Evolutionary conservation across 2,888 invertebrate genomes (phyloP), one percentile per base, ranked within the genome.

Genomic region (Ophonus ardosiacus): DNA sequence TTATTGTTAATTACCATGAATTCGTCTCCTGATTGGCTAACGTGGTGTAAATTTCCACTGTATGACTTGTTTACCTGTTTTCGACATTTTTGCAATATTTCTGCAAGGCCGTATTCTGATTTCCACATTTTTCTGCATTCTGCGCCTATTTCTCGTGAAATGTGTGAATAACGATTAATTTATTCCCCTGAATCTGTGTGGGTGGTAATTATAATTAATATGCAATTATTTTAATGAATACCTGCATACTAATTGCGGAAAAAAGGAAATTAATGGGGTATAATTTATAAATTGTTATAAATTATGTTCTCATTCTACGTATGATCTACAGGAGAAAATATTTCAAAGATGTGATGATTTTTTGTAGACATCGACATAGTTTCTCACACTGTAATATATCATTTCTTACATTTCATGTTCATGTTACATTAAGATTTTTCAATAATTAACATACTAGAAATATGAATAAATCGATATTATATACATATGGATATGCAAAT

Each of bases 191-290:
- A 59, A 18, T 59, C 38, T 57, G 83, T 56, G 83, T 83, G 74
- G 83, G 83, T 76, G 83, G 71, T 61, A 74, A 57, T 71, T 18
- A 59, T 61, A 83, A 83, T 83, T 71, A 83, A 74, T 61, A 83
- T 83, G 74, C 76, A 83, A 83, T 83, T 82, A 71, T 74, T 59
- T 61, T 76, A 82, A 82, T 82, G 56, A 82, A 74, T 57, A 56
- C 31, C 24, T 74, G 74, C 76, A 74, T 83, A 21, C 59, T 63
- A 57, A 82, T 71, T 24, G 17, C 18, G 17, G 6, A 17, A 78
- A 38, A 80, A 80, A 59, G 13, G 7, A 80, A 61, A 61, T 80
- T 80, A 61, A 80, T 80, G 15, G 40, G 15, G 51, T 7, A 78
- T 51, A 15, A 17, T 38, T 61, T 61, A 61, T 57, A 31, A 61